Base-by-base conservation (phyloP, 2,888 invertebrate genomes). In the Drosophila infuscata region DNA sequence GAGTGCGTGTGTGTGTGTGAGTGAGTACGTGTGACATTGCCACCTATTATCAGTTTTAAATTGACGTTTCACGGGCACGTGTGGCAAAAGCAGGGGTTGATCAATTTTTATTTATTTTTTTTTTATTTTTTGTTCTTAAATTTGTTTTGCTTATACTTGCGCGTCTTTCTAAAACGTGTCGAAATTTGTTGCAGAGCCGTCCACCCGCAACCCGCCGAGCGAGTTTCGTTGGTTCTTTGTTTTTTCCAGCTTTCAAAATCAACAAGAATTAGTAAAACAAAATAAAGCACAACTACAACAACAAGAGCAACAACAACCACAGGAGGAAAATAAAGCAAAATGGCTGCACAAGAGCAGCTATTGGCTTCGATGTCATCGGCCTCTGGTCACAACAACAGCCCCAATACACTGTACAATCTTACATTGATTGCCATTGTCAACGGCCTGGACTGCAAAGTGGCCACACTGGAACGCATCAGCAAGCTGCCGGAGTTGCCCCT, bases 401-500 rank as follows among this genome's bases (percentile, higher is more conserved):
- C 92, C 51, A 67, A 79, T 49, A 70, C 90, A 51, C 82, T 93
- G 36, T 93, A 93, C 66, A 87, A 91, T 54, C 82, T 87, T 69
- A 90, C 93, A 66, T 74, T 93, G 67, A 59, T 69, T 30, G 83
- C 89, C 61, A 91, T 92, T 76, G 92, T 93, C 57, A 74, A 82
- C 32, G 89, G 91, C 73, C 84, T 93, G 70, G 91, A 92, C 76
- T 90, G 90, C 67, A 92, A 90, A 83, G 92, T 92, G 54, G 61
- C 86, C 49, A 88, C 87, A 36, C 70, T 93, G 81, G 86, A 92
- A 64, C 89, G 88, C 60, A 91, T 93, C 53, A 85, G 90, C 68
- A 89, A 91, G 59, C 70, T 93, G 67, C 91, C 92, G 9, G 91
- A 91, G 69, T 68, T 93, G 77, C 93, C 93, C 62, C 91, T 91